Evolutionary conservation across 2,113 vertebrate genomes (phyloP).

Genomic region (Onychorhynchus coronatus): DNA sequence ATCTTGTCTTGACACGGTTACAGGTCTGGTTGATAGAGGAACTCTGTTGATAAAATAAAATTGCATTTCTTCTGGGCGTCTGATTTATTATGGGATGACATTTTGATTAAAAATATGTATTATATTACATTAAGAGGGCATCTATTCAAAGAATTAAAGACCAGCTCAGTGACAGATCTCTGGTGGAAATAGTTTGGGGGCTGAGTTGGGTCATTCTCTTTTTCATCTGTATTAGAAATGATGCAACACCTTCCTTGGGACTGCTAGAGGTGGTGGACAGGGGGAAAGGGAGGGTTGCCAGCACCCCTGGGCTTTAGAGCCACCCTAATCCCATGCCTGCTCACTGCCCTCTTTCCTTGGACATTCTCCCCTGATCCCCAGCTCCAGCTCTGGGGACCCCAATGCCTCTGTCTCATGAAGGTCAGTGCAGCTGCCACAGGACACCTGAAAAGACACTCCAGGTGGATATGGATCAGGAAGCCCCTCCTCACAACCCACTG

Average conservation of each 20-base stretch:
- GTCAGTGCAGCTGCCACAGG: background rate
- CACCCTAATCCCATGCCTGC: background rate
- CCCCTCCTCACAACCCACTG: background rate
- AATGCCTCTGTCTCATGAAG: background rate
- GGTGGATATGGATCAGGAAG: background rate
- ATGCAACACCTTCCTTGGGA: background rate
- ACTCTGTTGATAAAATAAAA: background rate
- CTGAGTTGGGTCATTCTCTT: background rate
- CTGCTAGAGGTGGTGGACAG: rapidly evolving
- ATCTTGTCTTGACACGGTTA: background rate
- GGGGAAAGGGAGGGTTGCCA: background rate
- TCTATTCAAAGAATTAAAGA: background rate
- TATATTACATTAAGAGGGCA: background rate
- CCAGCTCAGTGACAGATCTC: background rate
- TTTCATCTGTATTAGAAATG: background rate
- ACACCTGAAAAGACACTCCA: background rate
- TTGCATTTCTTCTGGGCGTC: background rate
- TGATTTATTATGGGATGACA: background rate
- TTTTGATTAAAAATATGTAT: background rate
- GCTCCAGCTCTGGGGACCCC: background rate
- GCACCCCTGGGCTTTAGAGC: background rate
- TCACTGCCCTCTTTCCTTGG: rapidly evolving
- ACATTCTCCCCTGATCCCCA: background rate
- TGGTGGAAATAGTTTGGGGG: background rate
- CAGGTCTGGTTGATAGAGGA: background rate